Evolutionary conservation across 2,113 vertebrate genomes (phyloP).

Genomic region (Gulo gulo): DNA sequence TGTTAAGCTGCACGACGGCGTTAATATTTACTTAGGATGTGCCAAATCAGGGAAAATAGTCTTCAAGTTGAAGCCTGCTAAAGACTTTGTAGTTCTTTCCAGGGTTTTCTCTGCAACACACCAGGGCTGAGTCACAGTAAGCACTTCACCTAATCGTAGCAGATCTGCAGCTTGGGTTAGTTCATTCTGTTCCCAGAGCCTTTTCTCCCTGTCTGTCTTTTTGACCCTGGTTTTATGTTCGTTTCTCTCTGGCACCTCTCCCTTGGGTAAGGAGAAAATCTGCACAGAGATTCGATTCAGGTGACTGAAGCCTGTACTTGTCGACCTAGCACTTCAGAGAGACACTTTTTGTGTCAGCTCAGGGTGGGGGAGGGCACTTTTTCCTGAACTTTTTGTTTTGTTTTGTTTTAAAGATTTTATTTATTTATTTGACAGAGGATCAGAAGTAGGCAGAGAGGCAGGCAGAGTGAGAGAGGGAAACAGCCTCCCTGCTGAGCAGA

Average conservation of each 20-base stretch:
- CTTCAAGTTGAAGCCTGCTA: neutral
- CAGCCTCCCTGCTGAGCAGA: too few relatives aligned
- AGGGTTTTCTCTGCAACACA: neutral
- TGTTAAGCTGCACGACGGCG: neutral
- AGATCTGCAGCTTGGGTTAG: neutral
- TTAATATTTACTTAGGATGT: neutral
- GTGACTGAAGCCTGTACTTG: neutral
- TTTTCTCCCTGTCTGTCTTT: neutral
- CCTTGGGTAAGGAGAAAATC: neutral
- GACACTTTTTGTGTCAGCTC: neutral
- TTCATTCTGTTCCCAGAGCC: neutral
- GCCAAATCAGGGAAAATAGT: neutral
- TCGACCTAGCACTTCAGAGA: neutral
- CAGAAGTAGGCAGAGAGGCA: too few relatives aligned
- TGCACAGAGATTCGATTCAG: neutral
- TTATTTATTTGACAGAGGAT: too few relatives aligned
- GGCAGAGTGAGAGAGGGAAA: too few relatives aligned
- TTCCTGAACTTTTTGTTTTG: neutral
- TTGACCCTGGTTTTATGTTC: neutral
- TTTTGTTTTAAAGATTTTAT: too few relatives aligned
- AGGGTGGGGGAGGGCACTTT: fast-evolving
- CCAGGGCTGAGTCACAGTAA: too few relatives aligned
- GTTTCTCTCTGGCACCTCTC: neutral
- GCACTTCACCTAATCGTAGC: neutral
- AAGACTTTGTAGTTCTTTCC: neutral